Conservation (phyloP, 2,113 vertebrate species). For the Mirza zaza region DNA sequence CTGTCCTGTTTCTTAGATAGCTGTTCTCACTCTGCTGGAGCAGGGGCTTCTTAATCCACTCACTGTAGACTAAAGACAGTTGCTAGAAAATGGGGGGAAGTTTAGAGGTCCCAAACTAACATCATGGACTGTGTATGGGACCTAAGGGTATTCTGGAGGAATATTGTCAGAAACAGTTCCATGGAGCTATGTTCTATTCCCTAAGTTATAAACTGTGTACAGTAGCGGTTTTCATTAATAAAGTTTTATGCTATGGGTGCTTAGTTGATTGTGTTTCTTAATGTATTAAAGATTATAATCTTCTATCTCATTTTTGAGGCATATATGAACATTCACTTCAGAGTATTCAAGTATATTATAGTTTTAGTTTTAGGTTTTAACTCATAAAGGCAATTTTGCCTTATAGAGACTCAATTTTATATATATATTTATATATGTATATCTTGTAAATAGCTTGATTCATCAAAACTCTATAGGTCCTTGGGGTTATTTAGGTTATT, state of each 20-base stretch:
- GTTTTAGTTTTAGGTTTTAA: conserved; percentile 46
- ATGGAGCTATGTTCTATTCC: background rate
- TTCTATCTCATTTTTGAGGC: conserved; percentile 52
- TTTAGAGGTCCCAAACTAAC: background rate
- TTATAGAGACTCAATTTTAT: conserved; percentile 12
- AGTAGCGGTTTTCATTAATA: conserved; percentile 30
- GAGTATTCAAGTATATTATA: conserved; percentile 30
- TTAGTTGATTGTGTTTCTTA: conserved; percentile 40
- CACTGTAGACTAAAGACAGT: background rate
- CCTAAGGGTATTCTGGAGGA: conserved; percentile 10
- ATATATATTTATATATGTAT: background rate
- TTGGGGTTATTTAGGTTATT: conserved; percentile 45
- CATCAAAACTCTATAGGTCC: background rate
- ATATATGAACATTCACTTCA: conserved; percentile 2
- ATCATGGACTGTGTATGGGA: background rate
- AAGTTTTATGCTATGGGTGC: background rate
- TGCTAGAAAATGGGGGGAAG: conserved; percentile 5
- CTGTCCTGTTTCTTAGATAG: conserved; percentile 1
- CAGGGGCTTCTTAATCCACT: background rate
- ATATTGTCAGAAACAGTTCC: background rate
- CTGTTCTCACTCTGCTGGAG: background rate
- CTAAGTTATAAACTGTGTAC: background rate
- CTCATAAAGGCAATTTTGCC: conserved; percentile 15
- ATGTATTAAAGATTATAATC: conserved; percentile 34
- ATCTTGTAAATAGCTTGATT: background rate